Percentiles rank a stretch among this genome's conserved stretches.
phyloP scores from a whole-genome alignment of 64 coral and sea anemone species.

The Platygyra sinensis region DNA sequence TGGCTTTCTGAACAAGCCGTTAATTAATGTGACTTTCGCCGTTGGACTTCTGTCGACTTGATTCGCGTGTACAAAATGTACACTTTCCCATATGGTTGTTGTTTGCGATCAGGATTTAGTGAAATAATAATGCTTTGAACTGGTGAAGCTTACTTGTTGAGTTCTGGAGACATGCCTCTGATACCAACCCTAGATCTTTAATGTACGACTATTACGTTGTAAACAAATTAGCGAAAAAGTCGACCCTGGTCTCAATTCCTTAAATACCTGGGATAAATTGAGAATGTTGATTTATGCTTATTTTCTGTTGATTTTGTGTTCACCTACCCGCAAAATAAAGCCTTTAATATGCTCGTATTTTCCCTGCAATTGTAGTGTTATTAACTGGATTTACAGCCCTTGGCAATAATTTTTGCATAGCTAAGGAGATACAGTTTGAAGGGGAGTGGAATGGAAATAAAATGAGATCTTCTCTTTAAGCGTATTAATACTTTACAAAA shows the following conservation, averaged over 20 bases:
- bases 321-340: background rate
- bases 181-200: background rate
- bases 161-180: background rate
- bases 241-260: slow-evolving; percentile 43
- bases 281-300: slow-evolving; percentile 44
- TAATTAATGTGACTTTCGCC: background rate
- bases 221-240: slow-evolving; percentile 56
- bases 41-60: background rate
- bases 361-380: background rate
- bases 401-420: background rate
- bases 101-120: background rate
- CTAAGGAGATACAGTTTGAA: background rate
- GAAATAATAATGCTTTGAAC: background rate
- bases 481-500: background rate
- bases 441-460: background rate
- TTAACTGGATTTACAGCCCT: background rate
- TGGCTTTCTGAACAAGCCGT: slow-evolving; percentile 6
- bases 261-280: slow-evolving; percentile 35
- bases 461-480: background rate
- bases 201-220: slow-evolving; percentile 16
- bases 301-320: slow-evolving; percentile 26
- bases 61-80: slow-evolving; percentile 1
- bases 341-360: background rate
- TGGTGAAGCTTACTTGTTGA: background rate
- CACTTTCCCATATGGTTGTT: background rate